phyloP scores from a whole-genome alignment of 2,888 invertebrate genomes.

The Odontocerum albicorne region DNA sequence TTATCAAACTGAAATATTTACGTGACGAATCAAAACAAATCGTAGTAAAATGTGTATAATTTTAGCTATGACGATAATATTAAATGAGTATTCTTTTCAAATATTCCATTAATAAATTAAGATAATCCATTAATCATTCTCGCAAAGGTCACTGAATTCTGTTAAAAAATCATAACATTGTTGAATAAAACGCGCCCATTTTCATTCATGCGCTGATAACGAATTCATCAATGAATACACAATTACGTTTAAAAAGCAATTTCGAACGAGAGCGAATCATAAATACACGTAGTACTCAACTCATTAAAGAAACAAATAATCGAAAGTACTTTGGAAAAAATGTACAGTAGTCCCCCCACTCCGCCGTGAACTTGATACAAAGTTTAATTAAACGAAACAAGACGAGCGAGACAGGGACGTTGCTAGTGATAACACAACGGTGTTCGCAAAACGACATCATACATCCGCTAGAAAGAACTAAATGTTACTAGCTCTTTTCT shows the following conservation, averaged over 20 bases:
- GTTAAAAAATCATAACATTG: neutral
- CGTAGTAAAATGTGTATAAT: too few species aligned
- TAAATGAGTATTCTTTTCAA: too few species aligned
- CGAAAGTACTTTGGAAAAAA: slow-evolving; percentile 20
- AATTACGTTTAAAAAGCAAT: slow-evolving; percentile 8
- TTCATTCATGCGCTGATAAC: slow-evolving; percentile 8
- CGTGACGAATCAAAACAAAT: too few species aligned
- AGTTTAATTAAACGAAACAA: slow-evolving; percentile 3
- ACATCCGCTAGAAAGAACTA: too few species aligned
- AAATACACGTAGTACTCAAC: slow-evolving; percentile 4
- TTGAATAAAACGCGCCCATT: neutral
- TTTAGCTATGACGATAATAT: too few species aligned
- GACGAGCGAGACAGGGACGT: neutral
- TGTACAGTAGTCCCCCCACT: slow-evolving; percentile 4
- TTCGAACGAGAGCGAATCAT: slow-evolving; percentile 13
- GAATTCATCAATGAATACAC: slow-evolving; percentile 12
- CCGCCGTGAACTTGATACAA: neutral
- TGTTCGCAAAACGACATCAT: too few species aligned
- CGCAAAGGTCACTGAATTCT: neutral
- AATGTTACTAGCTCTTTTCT: too few species aligned
- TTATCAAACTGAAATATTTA: too few species aligned
- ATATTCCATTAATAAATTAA: too few species aligned
- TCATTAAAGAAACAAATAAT: slow-evolving; percentile 34
- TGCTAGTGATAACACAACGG: too few species aligned
- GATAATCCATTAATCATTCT: too few species aligned